Evolutionary conservation across 2,113 vertebrate genomes (phyloP).

Genomic region (Hylia prasina): DNA sequence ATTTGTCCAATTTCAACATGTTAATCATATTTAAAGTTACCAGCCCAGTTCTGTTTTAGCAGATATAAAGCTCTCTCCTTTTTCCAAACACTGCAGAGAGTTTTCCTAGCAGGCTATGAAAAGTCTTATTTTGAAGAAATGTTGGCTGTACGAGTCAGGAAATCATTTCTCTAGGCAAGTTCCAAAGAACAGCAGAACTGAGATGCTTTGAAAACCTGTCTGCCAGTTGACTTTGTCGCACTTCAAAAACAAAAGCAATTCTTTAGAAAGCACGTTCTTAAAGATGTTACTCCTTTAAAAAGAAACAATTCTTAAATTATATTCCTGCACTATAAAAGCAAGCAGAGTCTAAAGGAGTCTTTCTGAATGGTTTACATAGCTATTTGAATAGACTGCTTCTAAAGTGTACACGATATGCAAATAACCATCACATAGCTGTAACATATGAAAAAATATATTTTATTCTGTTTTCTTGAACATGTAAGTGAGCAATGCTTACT

Average conservation of each 20-base stretch:
- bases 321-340: neutral
- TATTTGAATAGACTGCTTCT: neutral
- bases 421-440: neutral
- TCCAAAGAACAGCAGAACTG: neutral
- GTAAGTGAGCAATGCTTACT: neutral
- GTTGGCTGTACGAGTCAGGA: neutral
- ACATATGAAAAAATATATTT: neutral
- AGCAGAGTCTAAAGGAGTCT: neutral
- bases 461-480: neutral
- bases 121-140: neutral
- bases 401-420: neutral
- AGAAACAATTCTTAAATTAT: constrained; percentile 13
- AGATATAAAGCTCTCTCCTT: neutral
- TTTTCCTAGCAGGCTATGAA: neutral
- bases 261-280: neutral
- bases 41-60: neutral
- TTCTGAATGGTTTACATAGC: neutral
- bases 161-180: neutral
- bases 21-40: neutral
- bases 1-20: neutral
- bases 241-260: constrained; percentile 18
- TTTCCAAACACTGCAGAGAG: neutral
- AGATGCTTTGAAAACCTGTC: neutral
- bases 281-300: constrained; percentile 26
- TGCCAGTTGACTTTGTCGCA: neutral